Evolutionary conservation across 2,113 vertebrate species (phyloP), one percentile per base, ranked within the genome.

Genomic region (Colaptes auratus): DNA sequence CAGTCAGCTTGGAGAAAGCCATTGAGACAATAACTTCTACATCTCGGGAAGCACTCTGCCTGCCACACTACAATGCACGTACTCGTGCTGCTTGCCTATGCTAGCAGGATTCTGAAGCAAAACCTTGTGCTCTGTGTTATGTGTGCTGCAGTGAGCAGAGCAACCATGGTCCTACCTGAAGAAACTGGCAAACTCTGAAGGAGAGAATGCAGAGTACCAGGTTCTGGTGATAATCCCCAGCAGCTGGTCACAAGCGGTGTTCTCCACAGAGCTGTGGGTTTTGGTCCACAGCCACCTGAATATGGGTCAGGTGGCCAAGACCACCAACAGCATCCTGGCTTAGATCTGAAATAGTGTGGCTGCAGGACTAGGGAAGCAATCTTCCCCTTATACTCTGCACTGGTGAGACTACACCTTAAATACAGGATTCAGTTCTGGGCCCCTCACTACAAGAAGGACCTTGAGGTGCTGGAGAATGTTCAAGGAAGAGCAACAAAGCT

Each of bases 51-150:
- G 24, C 12, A 42, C 55, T 59, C 24, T 33, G 39, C 23, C 24
- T 31, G 18, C 31, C 21, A 35, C 0, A 0, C 17, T 61, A 42
- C 39, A 20, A 28, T 0, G 3, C 21, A 24, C 0, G 0, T 35
- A 19, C 1, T 8, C 9, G 25, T 0, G 0, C 50, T 53, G 74
- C 58, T 48, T 23, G 76, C 72, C 59, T 1, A 2, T 9, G 27
- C 48, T 10, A 10, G 16, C 11, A 4, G 3, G 66, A 69, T 28
- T 63, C 12, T 36, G 82, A 82, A 69, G 72, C 28, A 33, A 44
- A 73, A 27, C 1, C 0, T 7, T 67, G 39, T 63, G 53, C 18
- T 59, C 52, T 33, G 16, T 9, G 5, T 33, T 59, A 39, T 46
- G 16, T 35, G 16, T 1, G 7, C 21, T 84, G 42, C 48, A 53